Conservation (phyloP, 2,888 invertebrate genomes). For the Brachypterus glaber region DNA sequence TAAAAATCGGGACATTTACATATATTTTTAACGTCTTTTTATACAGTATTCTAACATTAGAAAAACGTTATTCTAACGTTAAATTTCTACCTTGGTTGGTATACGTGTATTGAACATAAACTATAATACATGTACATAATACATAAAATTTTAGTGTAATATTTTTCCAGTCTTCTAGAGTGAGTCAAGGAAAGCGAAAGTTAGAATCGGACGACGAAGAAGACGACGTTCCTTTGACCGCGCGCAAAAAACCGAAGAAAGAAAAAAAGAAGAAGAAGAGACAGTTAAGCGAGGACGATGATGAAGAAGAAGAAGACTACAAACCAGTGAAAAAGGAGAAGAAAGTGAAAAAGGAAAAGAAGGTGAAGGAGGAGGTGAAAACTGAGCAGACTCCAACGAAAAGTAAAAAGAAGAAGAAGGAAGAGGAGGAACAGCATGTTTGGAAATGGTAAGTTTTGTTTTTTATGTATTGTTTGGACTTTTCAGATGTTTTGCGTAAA, state of each 20-base stretch:
- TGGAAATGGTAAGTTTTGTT: constrained; percentile 84
- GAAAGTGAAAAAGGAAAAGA: constrained; percentile 35
- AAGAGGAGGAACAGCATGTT: constrained; percentile 73
- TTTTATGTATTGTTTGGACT: too few relatives aligned
- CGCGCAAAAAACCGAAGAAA: constrained; percentile 58
- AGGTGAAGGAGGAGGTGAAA: constrained; percentile 46
- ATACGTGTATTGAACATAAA: too few relatives aligned
- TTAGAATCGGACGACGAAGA: constrained; percentile 52
- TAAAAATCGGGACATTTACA: too few relatives aligned
- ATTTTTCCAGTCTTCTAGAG: constrained; percentile 29
- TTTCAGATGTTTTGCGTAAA: too few relatives aligned
- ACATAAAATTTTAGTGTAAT: too few relatives aligned
- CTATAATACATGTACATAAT: too few relatives aligned
- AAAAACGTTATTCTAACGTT: too few relatives aligned
- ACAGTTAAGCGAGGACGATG: constrained; percentile 33
- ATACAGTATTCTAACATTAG: too few relatives aligned
- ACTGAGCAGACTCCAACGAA: constrained; percentile 46
- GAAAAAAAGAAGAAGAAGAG: constrained; percentile 48
- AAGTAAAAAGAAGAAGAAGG: constrained; percentile 63
- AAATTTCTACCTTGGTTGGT: too few relatives aligned
- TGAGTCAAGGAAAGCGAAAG: constrained; percentile 41
- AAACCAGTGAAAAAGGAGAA: constrained; percentile 53
- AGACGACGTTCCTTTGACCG: constrained; percentile 55
- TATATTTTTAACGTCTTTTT: too few relatives aligned
- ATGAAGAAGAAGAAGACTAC: constrained; percentile 47